Evolutionary conservation across 1,140 invertebrate genomes (phyloP).

Genomic region (Pararge aegeria): DNA sequence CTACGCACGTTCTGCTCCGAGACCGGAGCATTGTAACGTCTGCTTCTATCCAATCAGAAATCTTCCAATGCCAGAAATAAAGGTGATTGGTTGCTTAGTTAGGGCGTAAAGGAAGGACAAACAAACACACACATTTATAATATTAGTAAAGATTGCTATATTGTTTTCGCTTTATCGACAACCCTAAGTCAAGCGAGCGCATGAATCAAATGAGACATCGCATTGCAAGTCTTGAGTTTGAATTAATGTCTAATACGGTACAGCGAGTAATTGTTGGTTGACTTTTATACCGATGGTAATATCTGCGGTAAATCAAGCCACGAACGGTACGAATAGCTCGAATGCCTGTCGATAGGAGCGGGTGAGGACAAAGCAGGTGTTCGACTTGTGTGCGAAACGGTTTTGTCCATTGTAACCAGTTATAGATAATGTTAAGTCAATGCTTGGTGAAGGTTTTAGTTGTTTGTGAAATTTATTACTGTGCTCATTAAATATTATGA

Average conservation of each 20-base stretch:
- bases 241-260: conserved; percentile 9
- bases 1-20: no score
- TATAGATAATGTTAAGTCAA: background rate
- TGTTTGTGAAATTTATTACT: background rate
- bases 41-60: no score
- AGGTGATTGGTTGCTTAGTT: no score
- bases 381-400: background rate
- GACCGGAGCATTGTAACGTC: no score
- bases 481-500: no score
- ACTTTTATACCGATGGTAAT: background rate
- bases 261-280: conserved; percentile 2
- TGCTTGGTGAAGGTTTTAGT: background rate
- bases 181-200: background rate
- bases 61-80: no score
- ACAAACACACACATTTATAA: no score
- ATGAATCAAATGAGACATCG: conserved; percentile 8
- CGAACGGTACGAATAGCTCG: conserved; percentile 1
- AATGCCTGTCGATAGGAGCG: background rate
- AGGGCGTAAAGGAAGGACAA: no score
- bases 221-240: background rate
- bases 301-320: background rate
- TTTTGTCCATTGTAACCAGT: background rate
- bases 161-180: no score
- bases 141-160: no score
- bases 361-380: background rate